A percentile compares a stretch with the other conserved stretches of the same genome.
Conservation (phyloP, 1,140 invertebrate genomes). For the Diorhabda carinulata region DNA sequence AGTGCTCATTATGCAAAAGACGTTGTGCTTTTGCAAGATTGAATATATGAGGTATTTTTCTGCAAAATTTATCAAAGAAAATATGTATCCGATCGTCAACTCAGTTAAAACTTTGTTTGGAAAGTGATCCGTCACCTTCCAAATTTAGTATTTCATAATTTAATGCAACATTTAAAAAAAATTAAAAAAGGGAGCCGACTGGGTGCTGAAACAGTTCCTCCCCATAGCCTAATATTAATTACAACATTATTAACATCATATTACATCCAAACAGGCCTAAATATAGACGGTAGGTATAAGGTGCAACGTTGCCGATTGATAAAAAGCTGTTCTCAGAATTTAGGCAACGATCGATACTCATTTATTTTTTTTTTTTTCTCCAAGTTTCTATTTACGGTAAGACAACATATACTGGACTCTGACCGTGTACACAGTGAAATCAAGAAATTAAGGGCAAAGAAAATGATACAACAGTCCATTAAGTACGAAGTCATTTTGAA, state of each 20-base stretch:
- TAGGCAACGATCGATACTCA: conserved; percentile 1
- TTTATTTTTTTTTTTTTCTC: not conserved
- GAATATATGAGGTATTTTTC: too few relatives aligned
- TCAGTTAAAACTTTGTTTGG: too few relatives aligned
- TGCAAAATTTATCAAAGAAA: too few relatives aligned
- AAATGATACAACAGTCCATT: not conserved
- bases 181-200: not conserved
- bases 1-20: too few relatives aligned
- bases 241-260: too few relatives aligned
- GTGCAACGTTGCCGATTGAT: not conserved
- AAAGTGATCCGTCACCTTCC: too few relatives aligned
- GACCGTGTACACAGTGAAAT: not conserved
- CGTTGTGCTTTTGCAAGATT: too few relatives aligned
- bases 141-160: too few relatives aligned
- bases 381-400: not conserved
- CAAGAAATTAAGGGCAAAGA: not conserved
- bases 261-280: too few relatives aligned
- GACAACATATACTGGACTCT: not conserved
- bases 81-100: too few relatives aligned
- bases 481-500: not conserved
- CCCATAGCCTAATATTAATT: not conserved
- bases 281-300: not conserved
- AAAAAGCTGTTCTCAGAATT: conserved; percentile 1
- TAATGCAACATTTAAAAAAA: not conserved
- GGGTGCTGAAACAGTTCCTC: not conserved